A percentile compares a stretch with the other conserved stretches of the same genome.
These are phyloP conservation scores for Oryctolagus cuniculus DNA, from an alignment of 2,113 vertebrate genomes.

Conservation along the genomic window DNA sequence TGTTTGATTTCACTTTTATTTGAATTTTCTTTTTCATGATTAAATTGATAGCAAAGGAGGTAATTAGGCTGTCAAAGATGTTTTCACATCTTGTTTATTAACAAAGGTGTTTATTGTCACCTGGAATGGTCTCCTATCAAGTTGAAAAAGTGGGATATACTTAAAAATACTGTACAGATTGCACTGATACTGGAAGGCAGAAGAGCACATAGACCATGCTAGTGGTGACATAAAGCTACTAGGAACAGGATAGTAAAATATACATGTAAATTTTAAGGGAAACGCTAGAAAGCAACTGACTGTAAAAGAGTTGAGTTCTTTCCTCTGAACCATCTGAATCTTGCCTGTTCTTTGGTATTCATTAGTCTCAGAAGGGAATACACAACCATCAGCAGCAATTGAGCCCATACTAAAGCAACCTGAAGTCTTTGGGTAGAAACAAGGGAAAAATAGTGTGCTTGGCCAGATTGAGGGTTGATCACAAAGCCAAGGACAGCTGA, in stretches of 20 bases:
- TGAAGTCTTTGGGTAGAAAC: neutral
- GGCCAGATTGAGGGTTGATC: neutral
- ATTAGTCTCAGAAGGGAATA: neutral
- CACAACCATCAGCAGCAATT: neutral
- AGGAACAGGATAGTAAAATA: neutral
- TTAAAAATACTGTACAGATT: neutral
- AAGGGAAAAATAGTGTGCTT: neutral
- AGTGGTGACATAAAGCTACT: neutral
- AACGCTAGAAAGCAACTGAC: neutral
- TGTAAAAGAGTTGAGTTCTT: neutral
- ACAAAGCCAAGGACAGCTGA: neutral
- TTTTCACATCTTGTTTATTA: constrained; percentile 8
- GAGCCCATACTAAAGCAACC: neutral
- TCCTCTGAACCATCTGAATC: neutral
- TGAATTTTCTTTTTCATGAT: constrained; percentile 29
- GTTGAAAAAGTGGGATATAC: neutral
- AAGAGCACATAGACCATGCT: neutral
- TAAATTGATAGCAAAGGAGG: neutral
- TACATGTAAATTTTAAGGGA: neutral
- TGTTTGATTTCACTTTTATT: constrained; percentile 22
- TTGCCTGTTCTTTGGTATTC: neutral
- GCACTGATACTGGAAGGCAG: neutral
- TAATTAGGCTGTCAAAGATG: neutral
- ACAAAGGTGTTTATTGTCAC: neutral
- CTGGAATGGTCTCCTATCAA: neutral